Evolutionary conservation across 2,797 vertebrate species (phyloP), one percentile per base, ranked within the genome.

Genomic region (Cirrhinus molitorella): DNA sequence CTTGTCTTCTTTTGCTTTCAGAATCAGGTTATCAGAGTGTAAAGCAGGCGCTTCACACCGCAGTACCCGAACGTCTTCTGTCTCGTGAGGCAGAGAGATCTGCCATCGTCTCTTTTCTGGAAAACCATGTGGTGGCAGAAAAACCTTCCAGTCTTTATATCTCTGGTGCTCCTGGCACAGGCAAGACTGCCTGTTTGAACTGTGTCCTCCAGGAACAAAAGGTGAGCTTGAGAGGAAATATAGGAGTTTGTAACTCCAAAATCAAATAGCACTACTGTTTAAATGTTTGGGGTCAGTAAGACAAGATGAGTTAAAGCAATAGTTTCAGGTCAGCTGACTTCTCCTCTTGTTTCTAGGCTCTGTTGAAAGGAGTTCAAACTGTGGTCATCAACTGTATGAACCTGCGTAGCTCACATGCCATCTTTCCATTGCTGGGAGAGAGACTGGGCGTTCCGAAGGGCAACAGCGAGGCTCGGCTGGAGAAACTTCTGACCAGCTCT

Each of bases 351-450:
- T 74, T 68, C 3, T 90, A 99, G 98, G 91, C 92, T 0, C 91
- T 96, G 73, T 88, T 98, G 40, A 72, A 92, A 0, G 28, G 88
- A 0, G 94, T 95, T 43, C 92, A 92, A 89, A 95, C 88, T 0
- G 87, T 98, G 73, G 45, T 96, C 89, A 94, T 99, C 85, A 99
- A 99, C 94, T 99, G 98, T 85, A 99, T 99, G 98, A 94, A 94
- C 1, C 92, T 99, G 86, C 92, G 95, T 66, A 96, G 88, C 87
- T 96, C 98, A 0, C 96, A 96, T 16, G 89, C 94, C 2, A 83
- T 99, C 53, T 99, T 98, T 90, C 95, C 95, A 0, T 92, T 96
- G 40, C 88, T 98, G 88, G 96, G 96, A 0, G 90, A 95, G 84
- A 93, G 92, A 53, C 92, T 99, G 87, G 93, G 87, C 6, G 91